phyloP scores from a whole-genome alignment of 2,888 invertebrate species.

The Spisula subtruncata region DNA sequence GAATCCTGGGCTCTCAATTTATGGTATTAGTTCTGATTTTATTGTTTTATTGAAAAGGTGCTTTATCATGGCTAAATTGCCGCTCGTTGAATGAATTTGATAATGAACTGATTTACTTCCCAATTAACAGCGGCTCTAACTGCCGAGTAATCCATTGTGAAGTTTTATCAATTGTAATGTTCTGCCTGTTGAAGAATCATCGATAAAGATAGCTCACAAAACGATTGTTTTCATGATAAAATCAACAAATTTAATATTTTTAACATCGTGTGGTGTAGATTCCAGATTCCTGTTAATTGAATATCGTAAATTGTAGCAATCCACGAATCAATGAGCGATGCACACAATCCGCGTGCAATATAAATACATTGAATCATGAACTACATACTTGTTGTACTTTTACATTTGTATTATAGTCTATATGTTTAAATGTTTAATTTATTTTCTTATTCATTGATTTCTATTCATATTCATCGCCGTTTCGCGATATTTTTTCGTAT shows the following conservation, averaged over 20 bases:
- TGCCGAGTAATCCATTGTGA: conserved; percentile 19
- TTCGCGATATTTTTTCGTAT: no score
- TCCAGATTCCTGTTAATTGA: background rate
- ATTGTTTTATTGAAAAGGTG: conserved; percentile 71
- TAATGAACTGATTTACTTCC: conserved; percentile 51
- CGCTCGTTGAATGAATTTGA: conserved; percentile 48
- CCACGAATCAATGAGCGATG: background rate
- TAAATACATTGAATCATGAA: no score
- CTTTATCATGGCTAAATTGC: conserved; percentile 60
- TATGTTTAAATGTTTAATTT: no score
- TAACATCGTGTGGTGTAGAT: background rate
- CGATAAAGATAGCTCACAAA: background rate
- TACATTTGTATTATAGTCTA: no score
- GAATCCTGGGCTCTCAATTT: conserved; percentile 66
- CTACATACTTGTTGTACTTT: no score
- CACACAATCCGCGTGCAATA: background rate
- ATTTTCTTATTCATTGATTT: no score
- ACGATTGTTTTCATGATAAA: background rate
- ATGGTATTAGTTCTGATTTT: conserved; percentile 64
- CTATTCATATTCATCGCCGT: no score
- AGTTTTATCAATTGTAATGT: conserved; percentile 22
- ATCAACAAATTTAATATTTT: background rate
- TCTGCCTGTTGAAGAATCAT: conserved; percentile 24
- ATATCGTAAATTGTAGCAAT: background rate
- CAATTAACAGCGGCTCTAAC: conserved; percentile 43